Evolutionary conservation across 2,113 vertebrate genomes (phyloP).

Genomic region (Pedionomus torquatus): DNA sequence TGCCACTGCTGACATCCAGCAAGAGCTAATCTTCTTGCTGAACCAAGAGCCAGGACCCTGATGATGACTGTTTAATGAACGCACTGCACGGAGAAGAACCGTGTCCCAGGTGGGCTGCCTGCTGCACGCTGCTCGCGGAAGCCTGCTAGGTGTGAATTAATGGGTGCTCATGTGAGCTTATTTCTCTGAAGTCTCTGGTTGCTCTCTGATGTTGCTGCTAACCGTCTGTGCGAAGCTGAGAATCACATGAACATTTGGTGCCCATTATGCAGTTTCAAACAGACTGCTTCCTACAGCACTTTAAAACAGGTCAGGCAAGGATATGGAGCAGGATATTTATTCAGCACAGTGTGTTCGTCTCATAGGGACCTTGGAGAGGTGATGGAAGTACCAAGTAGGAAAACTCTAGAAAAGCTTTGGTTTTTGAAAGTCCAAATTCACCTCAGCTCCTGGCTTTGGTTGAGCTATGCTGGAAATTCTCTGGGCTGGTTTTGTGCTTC

Average conservation of each 20-base stretch:
- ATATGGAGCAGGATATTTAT: not conserved
- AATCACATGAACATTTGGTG: not conserved
- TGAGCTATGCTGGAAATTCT: not conserved
- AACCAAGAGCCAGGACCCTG: not conserved
- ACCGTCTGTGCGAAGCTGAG: not conserved
- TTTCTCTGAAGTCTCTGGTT: constrained; percentile 1
- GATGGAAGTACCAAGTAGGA: not conserved
- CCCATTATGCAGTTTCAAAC: not conserved
- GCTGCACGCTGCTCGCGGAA: not conserved
- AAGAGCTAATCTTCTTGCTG: not conserved
- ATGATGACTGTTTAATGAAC: not conserved
- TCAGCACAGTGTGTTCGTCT: not conserved
- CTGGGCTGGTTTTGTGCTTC: not conserved
- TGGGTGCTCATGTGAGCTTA: not conserved
- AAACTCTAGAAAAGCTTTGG: not conserved
- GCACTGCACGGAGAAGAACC: not conserved
- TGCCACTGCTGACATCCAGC: not conserved
- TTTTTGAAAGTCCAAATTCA: not conserved
- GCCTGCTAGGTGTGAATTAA: constrained; percentile 4
- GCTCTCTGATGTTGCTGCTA: constrained; percentile 14
- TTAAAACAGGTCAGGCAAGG: not conserved
- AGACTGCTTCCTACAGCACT: not conserved
- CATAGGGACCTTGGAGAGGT: not conserved
- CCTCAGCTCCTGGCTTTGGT: not conserved
- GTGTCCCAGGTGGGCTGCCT: not conserved